These are phyloP conservation scores for Vulpes vulpes DNA, from an alignment of 2,113 vertebrate species.

Conservation along the genomic window DNA sequence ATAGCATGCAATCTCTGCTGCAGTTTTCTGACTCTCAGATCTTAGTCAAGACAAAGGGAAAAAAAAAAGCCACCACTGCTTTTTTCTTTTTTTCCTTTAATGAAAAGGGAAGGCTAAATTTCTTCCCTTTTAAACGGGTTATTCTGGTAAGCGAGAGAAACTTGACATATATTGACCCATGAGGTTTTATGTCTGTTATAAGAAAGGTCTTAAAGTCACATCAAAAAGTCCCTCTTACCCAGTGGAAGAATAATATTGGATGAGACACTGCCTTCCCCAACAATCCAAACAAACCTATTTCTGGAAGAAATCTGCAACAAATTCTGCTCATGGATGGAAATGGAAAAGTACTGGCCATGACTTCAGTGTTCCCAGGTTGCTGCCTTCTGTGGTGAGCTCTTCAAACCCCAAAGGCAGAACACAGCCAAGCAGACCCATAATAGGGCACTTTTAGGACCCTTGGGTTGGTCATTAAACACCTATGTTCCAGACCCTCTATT, in stretches of 20 bases:
- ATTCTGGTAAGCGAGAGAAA: constrained; percentile 14
- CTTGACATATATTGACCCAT: background rate
- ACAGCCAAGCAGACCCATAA: background rate
- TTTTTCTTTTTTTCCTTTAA: background rate
- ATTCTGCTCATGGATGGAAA: background rate
- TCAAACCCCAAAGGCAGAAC: background rate
- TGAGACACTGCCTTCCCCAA: background rate
- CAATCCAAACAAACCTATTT: background rate
- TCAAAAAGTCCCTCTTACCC: background rate
- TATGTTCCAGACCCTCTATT: background rate
- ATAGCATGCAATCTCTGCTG: background rate
- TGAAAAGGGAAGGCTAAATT: constrained; percentile 5
- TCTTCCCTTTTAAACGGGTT: background rate
- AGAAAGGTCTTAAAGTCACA: background rate
- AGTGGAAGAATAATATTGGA: background rate
- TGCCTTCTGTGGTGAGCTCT: background rate
- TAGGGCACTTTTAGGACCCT: background rate
- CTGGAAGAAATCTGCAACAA: background rate
- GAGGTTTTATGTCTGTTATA: background rate
- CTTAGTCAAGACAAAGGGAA: background rate
- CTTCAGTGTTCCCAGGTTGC: background rate
- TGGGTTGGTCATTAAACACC: background rate
- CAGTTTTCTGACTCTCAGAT: background rate
- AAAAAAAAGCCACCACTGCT: background rate
- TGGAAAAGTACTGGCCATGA: background rate